Percentiles rank a stretch among this genome's conserved stretches.
Conservation (phyloP, 2,797 vertebrate species). For the Acanthurus tractus region DNA sequence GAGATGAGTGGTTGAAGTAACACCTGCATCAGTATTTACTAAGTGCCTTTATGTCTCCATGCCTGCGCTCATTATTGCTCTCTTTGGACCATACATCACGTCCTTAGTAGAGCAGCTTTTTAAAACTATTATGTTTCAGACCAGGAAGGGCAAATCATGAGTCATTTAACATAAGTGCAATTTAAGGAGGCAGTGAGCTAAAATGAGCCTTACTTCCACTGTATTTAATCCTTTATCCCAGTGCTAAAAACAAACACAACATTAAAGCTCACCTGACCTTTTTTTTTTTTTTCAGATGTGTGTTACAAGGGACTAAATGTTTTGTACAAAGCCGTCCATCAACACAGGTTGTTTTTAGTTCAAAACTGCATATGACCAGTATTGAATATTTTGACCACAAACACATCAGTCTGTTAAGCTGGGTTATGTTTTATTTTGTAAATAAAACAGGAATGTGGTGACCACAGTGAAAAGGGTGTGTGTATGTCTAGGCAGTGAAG, state of each 20-base stretch:
- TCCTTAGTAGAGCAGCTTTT: neutral
- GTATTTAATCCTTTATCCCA: slow-evolving; percentile 13
- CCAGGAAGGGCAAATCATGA: slow-evolving; percentile 25
- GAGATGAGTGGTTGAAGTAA: slow-evolving; percentile 1
- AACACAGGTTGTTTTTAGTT: slow-evolving; percentile 4
- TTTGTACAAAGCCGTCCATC: slow-evolving; percentile 26
- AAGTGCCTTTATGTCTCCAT: slow-evolving; percentile 23
- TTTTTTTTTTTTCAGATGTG: neutral
- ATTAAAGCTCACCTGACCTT: neutral
- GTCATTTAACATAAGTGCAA: neutral
- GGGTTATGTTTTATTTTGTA: slow-evolving; percentile 64
- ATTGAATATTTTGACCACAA: slow-evolving; percentile 61
- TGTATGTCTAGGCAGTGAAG: slow-evolving; percentile 13
- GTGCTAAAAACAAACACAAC: slow-evolving; percentile 11
- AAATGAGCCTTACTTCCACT: neutral
- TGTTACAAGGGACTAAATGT: neutral
- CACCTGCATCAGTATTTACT: slow-evolving; percentile 6
- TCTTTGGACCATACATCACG: neutral
- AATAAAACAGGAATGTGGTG: slow-evolving; percentile 52
- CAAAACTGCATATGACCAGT: slow-evolving; percentile 24
- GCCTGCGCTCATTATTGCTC: neutral
- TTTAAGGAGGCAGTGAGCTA: neutral
- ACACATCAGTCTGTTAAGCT: slow-evolving; percentile 45
- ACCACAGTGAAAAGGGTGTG: slow-evolving; percentile 21
- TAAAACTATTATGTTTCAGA: slow-evolving; percentile 10